Percentiles rank a stretch among this genome's conserved stretches.
Conservation (phyloP, 2,888 invertebrate species). For the Tanypteryx hageni region DNA sequence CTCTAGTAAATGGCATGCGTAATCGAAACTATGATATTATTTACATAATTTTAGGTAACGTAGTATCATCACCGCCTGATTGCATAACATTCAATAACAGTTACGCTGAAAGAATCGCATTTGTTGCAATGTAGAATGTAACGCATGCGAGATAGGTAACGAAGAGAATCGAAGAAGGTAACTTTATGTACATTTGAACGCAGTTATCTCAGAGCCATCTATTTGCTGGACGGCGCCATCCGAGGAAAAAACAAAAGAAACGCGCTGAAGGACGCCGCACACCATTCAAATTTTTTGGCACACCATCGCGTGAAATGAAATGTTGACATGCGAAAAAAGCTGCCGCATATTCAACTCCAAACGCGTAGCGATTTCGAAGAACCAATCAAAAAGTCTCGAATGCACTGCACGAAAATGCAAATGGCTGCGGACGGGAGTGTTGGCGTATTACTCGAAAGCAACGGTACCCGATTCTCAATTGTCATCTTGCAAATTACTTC, state of each 20-base stretch:
- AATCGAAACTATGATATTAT: too few relatives aligned
- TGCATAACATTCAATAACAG: background rate
- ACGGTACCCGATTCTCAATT: slow-evolving; percentile 51
- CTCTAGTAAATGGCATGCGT: too few relatives aligned
- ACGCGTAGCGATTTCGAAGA: slow-evolving; percentile 57
- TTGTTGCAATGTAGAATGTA: background rate
- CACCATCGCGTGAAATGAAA: slow-evolving; percentile 56
- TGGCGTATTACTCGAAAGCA: slow-evolving; percentile 48
- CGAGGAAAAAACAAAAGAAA: slow-evolving; percentile 17
- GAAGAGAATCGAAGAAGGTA: background rate
- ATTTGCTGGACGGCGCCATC: slow-evolving; percentile 46
- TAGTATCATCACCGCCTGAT: background rate
- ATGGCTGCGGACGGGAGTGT: slow-evolving; percentile 37
- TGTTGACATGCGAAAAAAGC: slow-evolving; percentile 56
- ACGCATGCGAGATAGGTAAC: background rate
- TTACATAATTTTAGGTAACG: too few relatives aligned
- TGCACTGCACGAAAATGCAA: slow-evolving; percentile 58
- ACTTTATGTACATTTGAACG: slow-evolving; percentile 21
- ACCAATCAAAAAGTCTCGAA: slow-evolving; percentile 56
- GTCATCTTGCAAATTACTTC: slow-evolving; percentile 58
- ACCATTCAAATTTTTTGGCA: slow-evolving; percentile 34
- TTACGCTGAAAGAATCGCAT: background rate
- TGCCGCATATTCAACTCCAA: slow-evolving; percentile 45
- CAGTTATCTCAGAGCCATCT: slow-evolving; percentile 48
- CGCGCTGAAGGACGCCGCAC: slow-evolving; percentile 39